Evolutionary conservation across 2,797 vertebrate genomes (phyloP), one percentile per base, ranked within the genome.

Genomic region (Enteromius afrohamiltoni): DNA sequence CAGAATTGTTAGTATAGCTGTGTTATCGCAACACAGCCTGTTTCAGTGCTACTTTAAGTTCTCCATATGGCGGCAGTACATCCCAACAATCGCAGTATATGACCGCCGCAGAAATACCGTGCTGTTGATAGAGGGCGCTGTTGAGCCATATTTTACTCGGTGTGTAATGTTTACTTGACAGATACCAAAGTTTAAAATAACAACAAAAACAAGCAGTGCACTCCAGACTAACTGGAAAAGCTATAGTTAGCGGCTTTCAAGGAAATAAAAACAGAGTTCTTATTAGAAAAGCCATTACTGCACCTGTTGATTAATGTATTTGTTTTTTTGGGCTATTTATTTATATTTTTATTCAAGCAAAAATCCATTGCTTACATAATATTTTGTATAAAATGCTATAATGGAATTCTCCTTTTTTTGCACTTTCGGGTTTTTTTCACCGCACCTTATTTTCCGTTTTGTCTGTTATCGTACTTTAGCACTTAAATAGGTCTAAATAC

Each of bases 81-180:
- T 31, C 19, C 17, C 71, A 76, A n/a, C 37, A 16, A 53, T 55
- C 47, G 1, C 29, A 29, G 14, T 21, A 21, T 23, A 17, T 11
- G 23, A 58, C 26, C 6, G n/a, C 16, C 37, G 70, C 34, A 55
- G 16, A 45, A 11, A 45, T 60, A 31, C 4, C 16, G 49, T 34
- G 23, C 19, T 31, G 29, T 23, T 17, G 19, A 74, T 69, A 47
- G 73, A 77, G 37, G 81, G 19, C 81, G 21, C 73, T 69, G 62
- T 11, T 69, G 49, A 45, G 23, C 11, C 73, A 58, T 6, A 60
- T 47, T 68, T n/a, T 6, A 9, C n/a, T 34, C 8, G 11, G 45
- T 51, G 55, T 0, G n/a, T 9, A 62, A 21, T 11, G 7, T 64
- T 62, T 65, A 21, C 6, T 10, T 16, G 29, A 29, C 26, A 47